Conservation (phyloP, 2,888 invertebrate species). For the Scaptodrosophila latifasciaeformis region DNA sequence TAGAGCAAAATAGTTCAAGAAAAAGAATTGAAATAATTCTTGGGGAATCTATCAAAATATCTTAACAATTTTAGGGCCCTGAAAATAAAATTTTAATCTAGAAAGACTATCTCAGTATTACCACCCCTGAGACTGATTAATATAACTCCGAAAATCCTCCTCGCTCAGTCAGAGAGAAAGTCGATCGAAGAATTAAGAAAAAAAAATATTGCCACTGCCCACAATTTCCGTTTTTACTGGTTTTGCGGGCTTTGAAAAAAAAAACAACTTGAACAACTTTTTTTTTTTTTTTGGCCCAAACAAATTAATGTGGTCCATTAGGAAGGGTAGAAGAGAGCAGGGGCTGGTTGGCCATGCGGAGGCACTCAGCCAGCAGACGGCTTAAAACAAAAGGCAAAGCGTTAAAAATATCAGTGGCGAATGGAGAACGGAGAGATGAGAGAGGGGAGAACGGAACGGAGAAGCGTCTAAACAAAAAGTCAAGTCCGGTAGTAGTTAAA, state of each 20-base stretch:
- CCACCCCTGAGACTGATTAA: too few species aligned
- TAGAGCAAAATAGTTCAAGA: too few species aligned
- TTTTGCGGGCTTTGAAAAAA: conserved; percentile 30
- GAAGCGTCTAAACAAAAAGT: conserved; percentile 34
- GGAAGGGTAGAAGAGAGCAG: conserved; percentile 17
- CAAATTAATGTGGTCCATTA: conserved; percentile 66
- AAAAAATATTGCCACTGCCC: too few species aligned
- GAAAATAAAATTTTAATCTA: too few species aligned
- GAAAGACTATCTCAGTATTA: too few species aligned
- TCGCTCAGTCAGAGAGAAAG: too few species aligned
- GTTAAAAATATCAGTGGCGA: neutral
- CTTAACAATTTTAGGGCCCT: too few species aligned
- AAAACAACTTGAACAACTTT: conserved; percentile 27
- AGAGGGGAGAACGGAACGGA: too few species aligned
- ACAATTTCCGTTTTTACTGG: conserved; percentile 57
- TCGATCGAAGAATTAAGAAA: conserved; percentile 7
- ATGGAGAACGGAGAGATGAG: too few species aligned
- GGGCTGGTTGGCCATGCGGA: conserved; percentile 14
- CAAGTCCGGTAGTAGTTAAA: conserved; percentile 72
- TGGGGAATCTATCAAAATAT: too few species aligned
- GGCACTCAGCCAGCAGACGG: conserved; percentile 18
- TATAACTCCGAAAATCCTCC: too few species aligned
- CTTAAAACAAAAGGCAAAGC: neutral
- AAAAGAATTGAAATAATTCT: too few species aligned
- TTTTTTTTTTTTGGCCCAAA: conserved; percentile 37